A percentile compares a stretch with the other conserved stretches of the same genome.
phyloP scores from a whole-genome alignment of 2,113 vertebrate species.

The Nicator chloris region DNA sequence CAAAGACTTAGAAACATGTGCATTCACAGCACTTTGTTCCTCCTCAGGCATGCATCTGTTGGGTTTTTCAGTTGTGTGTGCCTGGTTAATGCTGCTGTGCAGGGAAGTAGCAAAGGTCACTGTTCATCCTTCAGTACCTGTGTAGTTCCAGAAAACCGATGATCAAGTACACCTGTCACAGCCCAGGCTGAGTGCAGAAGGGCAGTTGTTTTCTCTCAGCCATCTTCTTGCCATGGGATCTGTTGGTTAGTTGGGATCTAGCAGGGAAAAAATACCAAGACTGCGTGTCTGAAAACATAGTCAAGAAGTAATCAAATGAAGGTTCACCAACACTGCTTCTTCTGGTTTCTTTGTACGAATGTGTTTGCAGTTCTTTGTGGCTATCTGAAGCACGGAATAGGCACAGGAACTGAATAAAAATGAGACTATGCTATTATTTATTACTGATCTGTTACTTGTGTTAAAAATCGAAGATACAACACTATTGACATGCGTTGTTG shows the following conservation, averaged over 20 bases:
- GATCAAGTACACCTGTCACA: not conserved
- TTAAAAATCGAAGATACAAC: rapidly evolving
- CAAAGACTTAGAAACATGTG: not conserved
- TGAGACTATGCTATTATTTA: not conserved
- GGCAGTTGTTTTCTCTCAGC: not conserved
- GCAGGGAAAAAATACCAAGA: not conserved
- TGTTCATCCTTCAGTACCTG: not conserved
- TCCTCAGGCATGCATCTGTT: not conserved
- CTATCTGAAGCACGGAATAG: not conserved
- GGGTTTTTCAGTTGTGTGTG: not conserved
- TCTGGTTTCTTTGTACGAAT: not conserved
- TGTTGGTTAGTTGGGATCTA: not conserved
- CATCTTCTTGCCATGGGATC: rapidly evolving
- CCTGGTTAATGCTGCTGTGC: not conserved
- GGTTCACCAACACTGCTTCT: rapidly evolving
- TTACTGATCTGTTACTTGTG: not conserved
- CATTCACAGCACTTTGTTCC: not conserved
- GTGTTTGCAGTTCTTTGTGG: not conserved
- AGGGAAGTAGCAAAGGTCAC: not conserved
- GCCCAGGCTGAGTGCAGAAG: not conserved
- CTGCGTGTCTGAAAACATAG: rapidly evolving
- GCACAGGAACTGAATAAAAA: not conserved
- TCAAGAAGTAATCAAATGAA: not conserved
- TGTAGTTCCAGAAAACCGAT: not conserved
- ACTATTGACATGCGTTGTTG: not conserved